Conservation (phyloP, 1,140 invertebrate species). For the Campoletis sonorensis region DNA sequence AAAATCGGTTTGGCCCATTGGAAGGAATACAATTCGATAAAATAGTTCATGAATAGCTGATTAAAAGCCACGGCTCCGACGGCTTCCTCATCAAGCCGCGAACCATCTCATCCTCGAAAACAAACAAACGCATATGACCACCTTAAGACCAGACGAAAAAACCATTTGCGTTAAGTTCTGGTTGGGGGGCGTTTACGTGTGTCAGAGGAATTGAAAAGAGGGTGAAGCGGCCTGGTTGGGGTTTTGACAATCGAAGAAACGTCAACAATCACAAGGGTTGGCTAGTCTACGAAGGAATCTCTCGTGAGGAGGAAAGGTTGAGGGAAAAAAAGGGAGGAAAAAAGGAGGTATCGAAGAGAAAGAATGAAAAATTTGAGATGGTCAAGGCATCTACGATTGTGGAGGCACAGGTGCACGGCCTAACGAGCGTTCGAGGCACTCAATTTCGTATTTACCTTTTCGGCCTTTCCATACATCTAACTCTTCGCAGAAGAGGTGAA, state of each 20-base stretch:
- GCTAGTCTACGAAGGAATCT: too few relatives aligned
- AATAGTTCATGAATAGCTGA: conserved; percentile 32
- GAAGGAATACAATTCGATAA: background rate
- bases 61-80: conserved; percentile 21
- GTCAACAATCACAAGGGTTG: too few relatives aligned
- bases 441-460: conserved; percentile 11
- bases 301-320: too few relatives aligned
- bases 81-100: background rate
- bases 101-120: background rate
- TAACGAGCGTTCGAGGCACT: conserved; percentile 59
- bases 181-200: too few relatives aligned
- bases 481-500: too few relatives aligned
- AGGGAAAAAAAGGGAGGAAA: too few relatives aligned
- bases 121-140: conserved; percentile 16
- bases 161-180: too few relatives aligned
- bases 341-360: too few relatives aligned
- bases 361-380: conserved; percentile 53
- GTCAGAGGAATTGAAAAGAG: too few relatives aligned
- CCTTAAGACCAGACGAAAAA: conserved; percentile 11
- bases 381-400: conserved; percentile 36
- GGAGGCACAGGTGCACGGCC: conserved; percentile 64
- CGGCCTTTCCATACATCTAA: background rate
- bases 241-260: too few relatives aligned
- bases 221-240: too few relatives aligned
- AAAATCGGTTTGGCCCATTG: background rate